phyloP scores from a whole-genome alignment of 1,140 invertebrate genomes.

The Formica selysi region DNA sequence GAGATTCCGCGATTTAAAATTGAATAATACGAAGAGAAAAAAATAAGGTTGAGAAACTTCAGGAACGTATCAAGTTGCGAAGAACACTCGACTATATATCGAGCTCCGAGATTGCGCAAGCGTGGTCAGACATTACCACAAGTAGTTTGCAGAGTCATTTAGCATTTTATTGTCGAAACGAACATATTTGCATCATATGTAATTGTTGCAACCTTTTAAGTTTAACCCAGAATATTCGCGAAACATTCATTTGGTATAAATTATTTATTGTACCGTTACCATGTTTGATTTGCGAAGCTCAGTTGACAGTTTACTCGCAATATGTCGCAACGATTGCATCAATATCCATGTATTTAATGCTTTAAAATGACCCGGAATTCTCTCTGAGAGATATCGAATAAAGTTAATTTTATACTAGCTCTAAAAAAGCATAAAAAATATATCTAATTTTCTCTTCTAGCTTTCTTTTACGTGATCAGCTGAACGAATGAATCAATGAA shows the following conservation, averaged over 20 bases:
- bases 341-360: too few species aligned
- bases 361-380: too few species aligned
- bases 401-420: too few species aligned
- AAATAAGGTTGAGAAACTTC: background rate
- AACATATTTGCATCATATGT: background rate
- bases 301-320: background rate
- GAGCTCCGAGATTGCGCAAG: slow-evolving; percentile 58
- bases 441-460: background rate
- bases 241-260: background rate
- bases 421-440: too few species aligned
- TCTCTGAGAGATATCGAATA: too few species aligned
- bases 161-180: slow-evolving; percentile 17
- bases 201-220: background rate
- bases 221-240: background rate
- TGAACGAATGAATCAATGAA: too few species aligned
- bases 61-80: slow-evolving; percentile 3
- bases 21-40: background rate
- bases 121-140: slow-evolving; percentile 5
- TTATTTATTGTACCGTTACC: background rate
- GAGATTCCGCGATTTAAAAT: background rate
- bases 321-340: too few species aligned
- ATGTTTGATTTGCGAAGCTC: background rate
- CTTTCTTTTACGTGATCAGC: background rate
- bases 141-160: slow-evolving; percentile 60
- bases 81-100: background rate